These are phyloP conservation scores for Hanleya hanleyi DNA, from an alignment of 2,888 invertebrate species.

Conservation along the genomic window DNA sequence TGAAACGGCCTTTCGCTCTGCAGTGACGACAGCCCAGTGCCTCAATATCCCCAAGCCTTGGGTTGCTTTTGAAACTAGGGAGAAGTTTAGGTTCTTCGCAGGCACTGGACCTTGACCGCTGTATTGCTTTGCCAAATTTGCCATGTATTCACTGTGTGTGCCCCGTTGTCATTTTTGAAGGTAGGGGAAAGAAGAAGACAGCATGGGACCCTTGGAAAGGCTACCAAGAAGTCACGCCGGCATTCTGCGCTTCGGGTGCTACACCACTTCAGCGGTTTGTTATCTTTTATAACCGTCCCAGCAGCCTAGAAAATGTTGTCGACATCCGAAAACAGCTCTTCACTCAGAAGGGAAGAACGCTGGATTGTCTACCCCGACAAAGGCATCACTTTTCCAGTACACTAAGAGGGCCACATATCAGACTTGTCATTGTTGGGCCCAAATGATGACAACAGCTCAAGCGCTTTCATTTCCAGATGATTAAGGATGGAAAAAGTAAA, in stretches of 20 bases:
- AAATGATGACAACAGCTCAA: background rate
- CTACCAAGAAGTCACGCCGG: background rate
- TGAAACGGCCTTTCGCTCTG: background rate
- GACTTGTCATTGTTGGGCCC: background rate
- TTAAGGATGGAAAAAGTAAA: background rate
- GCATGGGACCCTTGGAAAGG: no score
- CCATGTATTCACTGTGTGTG: background rate
- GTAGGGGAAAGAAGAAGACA: background rate
- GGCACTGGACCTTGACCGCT: background rate
- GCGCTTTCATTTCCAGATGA: background rate
- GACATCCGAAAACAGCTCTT: background rate
- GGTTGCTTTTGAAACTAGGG: background rate
- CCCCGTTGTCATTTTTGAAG: background rate
- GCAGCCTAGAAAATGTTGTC: background rate
- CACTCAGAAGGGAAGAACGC: background rate
- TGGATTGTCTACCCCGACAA: background rate
- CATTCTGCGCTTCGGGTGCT: background rate
- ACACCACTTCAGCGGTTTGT: background rate
- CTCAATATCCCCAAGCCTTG: background rate
- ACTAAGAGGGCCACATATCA: background rate
- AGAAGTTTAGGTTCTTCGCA: background rate
- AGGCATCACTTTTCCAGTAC: background rate
- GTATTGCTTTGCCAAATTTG: background rate
- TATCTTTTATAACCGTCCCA: background rate
- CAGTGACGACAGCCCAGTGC: background rate